Conservation (phyloP, 1,140 invertebrate genomes). For the Lordiphosa clarofinis region DNA sequence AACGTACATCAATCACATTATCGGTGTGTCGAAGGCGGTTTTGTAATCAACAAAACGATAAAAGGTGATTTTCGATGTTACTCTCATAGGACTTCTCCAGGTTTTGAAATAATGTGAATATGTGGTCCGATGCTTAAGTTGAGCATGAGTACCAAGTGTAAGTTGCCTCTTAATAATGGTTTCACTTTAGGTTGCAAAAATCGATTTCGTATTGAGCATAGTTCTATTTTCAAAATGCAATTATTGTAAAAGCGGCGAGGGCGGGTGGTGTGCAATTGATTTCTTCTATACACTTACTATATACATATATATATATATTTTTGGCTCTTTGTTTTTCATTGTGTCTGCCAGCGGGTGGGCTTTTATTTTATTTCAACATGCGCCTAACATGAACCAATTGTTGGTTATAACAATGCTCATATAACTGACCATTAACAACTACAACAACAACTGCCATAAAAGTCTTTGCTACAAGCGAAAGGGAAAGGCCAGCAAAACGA, state of each 20-base stretch:
- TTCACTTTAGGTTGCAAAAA: too few relatives aligned
- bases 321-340: conserved; percentile 33
- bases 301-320: conserved; percentile 28
- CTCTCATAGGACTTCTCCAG: too few relatives aligned
- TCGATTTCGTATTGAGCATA: too few relatives aligned
- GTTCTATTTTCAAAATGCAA: conserved; percentile 12
- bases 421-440: conserved; percentile 42
- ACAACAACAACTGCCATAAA: conserved; percentile 54
- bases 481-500: background rate
- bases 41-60: too few relatives aligned
- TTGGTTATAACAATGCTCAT: conserved; percentile 41
- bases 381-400: conserved; percentile 47
- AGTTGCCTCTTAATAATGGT: too few relatives aligned
- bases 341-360: conserved; percentile 11
- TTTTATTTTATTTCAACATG: conserved; percentile 38
- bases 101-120: too few relatives aligned
- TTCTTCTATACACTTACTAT: conserved; percentile 6
- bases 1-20: too few relatives aligned
- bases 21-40: too few relatives aligned
- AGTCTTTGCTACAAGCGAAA: conserved; percentile 40
- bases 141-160: too few relatives aligned
- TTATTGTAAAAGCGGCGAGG: conserved; percentile 14
- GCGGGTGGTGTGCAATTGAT: background rate
- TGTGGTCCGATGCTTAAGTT: too few relatives aligned
- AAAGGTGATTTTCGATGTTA: too few relatives aligned